Percentiles rank a stretch among this genome's conserved stretches.
Conservation (phyloP, 2,797 vertebrate species). For the Phylloscopus collybita region DNA sequence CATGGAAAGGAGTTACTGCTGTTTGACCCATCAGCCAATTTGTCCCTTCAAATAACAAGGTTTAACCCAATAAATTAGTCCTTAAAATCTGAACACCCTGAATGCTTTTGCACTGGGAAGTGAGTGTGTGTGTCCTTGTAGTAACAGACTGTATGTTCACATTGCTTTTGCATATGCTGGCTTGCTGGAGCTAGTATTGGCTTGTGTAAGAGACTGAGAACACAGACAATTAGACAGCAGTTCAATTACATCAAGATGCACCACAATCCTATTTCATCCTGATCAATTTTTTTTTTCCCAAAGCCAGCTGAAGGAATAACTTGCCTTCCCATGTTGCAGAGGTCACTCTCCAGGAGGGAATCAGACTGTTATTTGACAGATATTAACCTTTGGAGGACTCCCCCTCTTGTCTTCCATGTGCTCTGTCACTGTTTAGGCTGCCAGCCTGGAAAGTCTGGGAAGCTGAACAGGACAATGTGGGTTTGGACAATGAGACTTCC, state of each 20-base stretch:
- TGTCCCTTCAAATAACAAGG: not conserved
- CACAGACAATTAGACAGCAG: not conserved
- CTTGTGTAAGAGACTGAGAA: not conserved
- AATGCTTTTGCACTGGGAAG: not conserved
- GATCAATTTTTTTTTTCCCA: not conserved
- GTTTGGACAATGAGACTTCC: not conserved
- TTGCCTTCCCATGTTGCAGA: not conserved
- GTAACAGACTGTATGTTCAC: not conserved
- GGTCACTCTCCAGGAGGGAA: not conserved
- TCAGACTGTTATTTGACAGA: not conserved
- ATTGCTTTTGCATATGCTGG: not conserved
- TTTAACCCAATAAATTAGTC: not conserved
- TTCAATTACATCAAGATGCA: not conserved
- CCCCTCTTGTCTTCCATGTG: not conserved
- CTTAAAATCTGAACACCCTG: not conserved
- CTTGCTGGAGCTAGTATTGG: not conserved
- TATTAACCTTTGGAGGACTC: not conserved
- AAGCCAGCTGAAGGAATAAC: not conserved
- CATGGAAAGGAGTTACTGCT: not conserved
- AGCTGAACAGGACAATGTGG: not conserved
- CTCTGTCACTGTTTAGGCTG: not conserved
- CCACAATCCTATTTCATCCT: not conserved
- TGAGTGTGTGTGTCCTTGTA: not conserved
- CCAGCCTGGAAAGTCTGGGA: not conserved
- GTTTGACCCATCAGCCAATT: not conserved